These are phyloP conservation scores for Thermophis baileyi DNA, from an alignment of 2,113 vertebrate species.

Conservation along the genomic window DNA sequence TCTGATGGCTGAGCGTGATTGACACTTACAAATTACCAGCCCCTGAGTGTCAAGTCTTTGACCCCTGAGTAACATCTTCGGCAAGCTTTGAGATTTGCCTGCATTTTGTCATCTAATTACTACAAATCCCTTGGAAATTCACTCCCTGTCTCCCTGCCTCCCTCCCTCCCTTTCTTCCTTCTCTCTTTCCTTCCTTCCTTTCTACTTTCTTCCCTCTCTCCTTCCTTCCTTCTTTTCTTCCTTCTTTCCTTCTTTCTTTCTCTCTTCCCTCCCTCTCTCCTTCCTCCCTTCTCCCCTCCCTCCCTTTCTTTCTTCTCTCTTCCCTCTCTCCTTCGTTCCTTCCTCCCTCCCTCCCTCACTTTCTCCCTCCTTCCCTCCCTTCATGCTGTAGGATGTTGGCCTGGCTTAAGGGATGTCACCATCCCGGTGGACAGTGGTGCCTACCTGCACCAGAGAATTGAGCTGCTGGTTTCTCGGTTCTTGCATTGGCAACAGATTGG, in stretches of 20 bases:
- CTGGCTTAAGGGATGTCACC: background rate
- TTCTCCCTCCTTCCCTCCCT: too few species aligned
- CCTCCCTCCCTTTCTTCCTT: background rate
- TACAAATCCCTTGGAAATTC: conserved; percentile 98
- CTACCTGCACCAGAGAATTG: background rate
- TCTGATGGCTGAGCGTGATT: conserved; percentile 91
- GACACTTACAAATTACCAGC: conserved; percentile 99
- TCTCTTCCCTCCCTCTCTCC: too few species aligned
- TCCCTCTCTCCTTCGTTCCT: background rate
- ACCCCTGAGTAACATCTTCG: conserved; percentile 96
- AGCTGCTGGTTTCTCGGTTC: background rate
- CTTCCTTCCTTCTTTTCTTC: too few species aligned
- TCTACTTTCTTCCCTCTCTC: too few species aligned
- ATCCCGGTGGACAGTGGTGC: too few species aligned
- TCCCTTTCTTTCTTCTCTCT: background rate
- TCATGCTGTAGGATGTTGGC: background rate
- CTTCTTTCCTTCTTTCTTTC: too few species aligned
- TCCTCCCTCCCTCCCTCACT: too few species aligned
- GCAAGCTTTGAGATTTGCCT: conserved; percentile 84
- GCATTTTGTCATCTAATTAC: conserved; percentile 99
- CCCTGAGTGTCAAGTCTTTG: conserved; percentile 93
- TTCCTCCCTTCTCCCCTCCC: background rate
- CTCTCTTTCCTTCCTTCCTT: background rate
- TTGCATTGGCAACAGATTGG: background rate
- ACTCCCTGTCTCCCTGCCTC: conserved; percentile 53